Percentiles rank a stretch among this genome's conserved stretches.
phyloP scores from a whole-genome alignment of 2,888 invertebrate genomes.

The Pemphredon lugubris region DNA sequence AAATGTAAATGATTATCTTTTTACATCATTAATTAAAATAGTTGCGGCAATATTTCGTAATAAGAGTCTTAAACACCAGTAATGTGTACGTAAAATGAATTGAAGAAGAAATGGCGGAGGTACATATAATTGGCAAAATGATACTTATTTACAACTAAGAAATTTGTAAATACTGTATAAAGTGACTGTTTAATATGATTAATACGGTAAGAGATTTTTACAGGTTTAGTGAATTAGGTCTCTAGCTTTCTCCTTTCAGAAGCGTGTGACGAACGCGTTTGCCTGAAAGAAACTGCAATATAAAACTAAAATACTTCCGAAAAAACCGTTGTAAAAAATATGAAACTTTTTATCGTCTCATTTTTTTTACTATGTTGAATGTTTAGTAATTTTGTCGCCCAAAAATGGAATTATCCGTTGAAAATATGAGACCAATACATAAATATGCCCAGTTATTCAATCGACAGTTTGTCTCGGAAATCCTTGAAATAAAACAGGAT shows the following conservation, averaged over 20 bases:
- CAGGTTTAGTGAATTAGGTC: constrained; percentile 66
- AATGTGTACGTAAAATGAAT: background rate
- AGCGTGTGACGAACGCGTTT: background rate
- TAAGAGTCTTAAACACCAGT: background rate
- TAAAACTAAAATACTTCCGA: too few relatives aligned
- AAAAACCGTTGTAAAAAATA: background rate
- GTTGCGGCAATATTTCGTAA: constrained; percentile 36
- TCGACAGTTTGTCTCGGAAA: constrained; percentile 71
- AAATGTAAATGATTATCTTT: constrained; percentile 28
- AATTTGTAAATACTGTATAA: constrained; percentile 79
- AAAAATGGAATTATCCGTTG: constrained; percentile 33
- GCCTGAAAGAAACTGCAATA: background rate
- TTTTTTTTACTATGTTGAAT: constrained; percentile 23
- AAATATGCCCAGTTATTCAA: constrained; percentile 60
- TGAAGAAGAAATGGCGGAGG: constrained; percentile 2
- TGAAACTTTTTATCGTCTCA: background rate
- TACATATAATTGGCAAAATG: constrained; percentile 43
- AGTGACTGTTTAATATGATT: constrained; percentile 76
- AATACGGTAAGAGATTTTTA: constrained; percentile 67
- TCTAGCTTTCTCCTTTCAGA: constrained; percentile 46
- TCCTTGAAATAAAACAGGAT: constrained; percentile 69
- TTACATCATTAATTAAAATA: constrained; percentile 32
- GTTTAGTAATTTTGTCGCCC: constrained; percentile 4
- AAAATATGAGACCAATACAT: constrained; percentile 51
- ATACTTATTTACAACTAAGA: constrained; percentile 64